Evolutionary conservation across 1,140 invertebrate species (phyloP).

Genomic region (Brachystomella parvula): DNA sequence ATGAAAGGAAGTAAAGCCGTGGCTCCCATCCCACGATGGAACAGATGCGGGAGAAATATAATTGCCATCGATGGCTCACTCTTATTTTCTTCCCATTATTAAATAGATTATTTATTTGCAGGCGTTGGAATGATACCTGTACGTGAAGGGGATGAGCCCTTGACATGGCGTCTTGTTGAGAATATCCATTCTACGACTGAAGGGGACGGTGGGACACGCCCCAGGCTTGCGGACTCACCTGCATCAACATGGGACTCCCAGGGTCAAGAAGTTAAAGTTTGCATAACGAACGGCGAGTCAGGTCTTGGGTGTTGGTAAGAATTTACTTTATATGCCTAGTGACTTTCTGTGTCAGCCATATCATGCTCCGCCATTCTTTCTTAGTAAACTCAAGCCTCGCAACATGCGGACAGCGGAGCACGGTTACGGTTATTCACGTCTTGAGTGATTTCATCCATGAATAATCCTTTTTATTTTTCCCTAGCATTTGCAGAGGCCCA

Average conservation of each 20-base stretch:
- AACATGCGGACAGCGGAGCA: neutral
- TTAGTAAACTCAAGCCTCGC: neutral
- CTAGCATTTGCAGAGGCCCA: slow-evolving; percentile 72
- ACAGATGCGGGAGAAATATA: too few relatives aligned
- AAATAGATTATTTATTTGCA: too few relatives aligned
- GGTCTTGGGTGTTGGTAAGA: slow-evolving; percentile 45
- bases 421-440: neutral
- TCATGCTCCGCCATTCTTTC: neutral
- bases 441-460: neutral
- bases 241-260: slow-evolving; percentile 30
- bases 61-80: too few relatives aligned
- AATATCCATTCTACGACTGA: slow-evolving; percentile 10
- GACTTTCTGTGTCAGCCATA: neutral
- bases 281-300: slow-evolving; percentile 41
- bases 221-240: slow-evolving; percentile 26
- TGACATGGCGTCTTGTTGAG: slow-evolving; percentile 67
- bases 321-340: neutral
- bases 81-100: too few relatives aligned
- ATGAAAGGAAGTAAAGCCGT: too few relatives aligned
- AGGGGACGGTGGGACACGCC: too few relatives aligned
- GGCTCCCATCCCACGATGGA: too few relatives aligned
- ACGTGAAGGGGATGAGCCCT: slow-evolving; percentile 67
- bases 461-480: slow-evolving; percentile 26
- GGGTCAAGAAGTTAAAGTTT: slow-evolving; percentile 41
- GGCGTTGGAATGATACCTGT: slow-evolving; percentile 81